Evolutionary conservation across 2,888 invertebrate genomes (phyloP), one percentile per base, ranked within the genome.

Genomic region (Escarpia spicata): DNA sequence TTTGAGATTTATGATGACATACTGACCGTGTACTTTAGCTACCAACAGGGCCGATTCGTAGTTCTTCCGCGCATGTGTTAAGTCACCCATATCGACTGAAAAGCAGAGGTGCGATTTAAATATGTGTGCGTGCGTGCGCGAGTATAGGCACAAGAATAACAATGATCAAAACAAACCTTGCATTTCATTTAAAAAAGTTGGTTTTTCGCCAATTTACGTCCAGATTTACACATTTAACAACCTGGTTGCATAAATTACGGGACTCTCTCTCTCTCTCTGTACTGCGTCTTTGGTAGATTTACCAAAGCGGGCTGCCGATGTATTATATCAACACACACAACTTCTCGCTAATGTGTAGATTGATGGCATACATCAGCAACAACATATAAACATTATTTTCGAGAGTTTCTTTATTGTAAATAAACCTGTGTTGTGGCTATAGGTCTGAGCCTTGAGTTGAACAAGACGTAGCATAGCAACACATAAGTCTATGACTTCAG

Each of bases 401-500:
- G 75, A 75, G 19, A 75, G 26, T 26, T 26, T n/a, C 1, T 15
- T n/a, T n/a, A n/a, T n/a, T 19, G n/a, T n/a, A 26, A 26, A 75
- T 75, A 26, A 15, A 75, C 75, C 2, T 75, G 26, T 75, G 19
- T 26, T 75, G n/a, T 26, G 4, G 75, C 15, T 92, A 19, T 93
- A 96, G 96, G 95, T 8, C 94, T 96, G 45, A 94, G 94, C 0
- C 91, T 96, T 92, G 95, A 95, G 90, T 92, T 96, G 90, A 96
- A 92, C 95, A 95, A 92, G 90, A 93, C 10, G 95, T n/a, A n/a
- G n/a, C n/a, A n/a, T n/a, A n/a, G n/a, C n/a, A n/a, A n/a, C n/a
- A n/a, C n/a, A n/a, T n/a, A n/a, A n/a, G n/a, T n/a, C n/a, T n/a
- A n/a, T n/a, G n/a, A n/a, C n/a, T n/a, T n/a, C n/a, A n/a, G n/a